Evolutionary conservation across 1,140 invertebrate genomes (phyloP).

Genomic region (Plectrocnemia conspersa): DNA sequence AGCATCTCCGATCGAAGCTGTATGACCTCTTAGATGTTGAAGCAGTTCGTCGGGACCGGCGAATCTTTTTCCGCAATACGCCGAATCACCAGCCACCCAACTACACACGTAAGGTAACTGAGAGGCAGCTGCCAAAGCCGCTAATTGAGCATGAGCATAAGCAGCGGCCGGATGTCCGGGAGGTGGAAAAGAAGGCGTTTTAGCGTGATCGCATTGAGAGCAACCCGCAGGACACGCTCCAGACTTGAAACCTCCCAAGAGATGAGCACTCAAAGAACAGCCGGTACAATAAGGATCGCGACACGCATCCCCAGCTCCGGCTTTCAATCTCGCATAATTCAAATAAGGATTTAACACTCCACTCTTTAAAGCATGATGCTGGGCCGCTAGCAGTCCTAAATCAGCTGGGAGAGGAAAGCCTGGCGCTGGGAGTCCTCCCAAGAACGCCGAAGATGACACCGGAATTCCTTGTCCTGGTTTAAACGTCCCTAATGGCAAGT

Average conservation of each 20-base stretch:
- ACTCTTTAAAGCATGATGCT: conserved; percentile 64
- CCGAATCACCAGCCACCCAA: conserved; percentile 83
- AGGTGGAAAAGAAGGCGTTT: conserved; percentile 47
- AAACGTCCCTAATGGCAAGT: conserved; percentile 59
- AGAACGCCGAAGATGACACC: conserved; percentile 51
- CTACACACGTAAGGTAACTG: conserved; percentile 82
- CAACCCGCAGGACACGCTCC: conserved; percentile 77
- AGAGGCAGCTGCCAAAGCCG: conserved; percentile 66
- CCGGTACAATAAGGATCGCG: conserved; percentile 89
- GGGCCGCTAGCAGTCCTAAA: conserved; percentile 64
- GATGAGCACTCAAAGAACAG: conserved; percentile 79
- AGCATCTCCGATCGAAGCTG: conserved; percentile 53
- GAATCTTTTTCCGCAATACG: conserved; percentile 89
- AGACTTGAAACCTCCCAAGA: conserved; percentile 53
- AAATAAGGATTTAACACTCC: conserved; percentile 65
- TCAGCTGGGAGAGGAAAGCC: conserved; percentile 63
- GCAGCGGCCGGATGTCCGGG: conserved; percentile 57
- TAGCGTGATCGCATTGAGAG: conserved; percentile 81
- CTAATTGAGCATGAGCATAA: conserved; percentile 70
- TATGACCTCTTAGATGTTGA: conserved; percentile 85
- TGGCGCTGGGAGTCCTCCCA: conserved; percentile 51
- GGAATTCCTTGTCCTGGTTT: conserved; percentile 54
- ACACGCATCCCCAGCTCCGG: conserved; percentile 58
- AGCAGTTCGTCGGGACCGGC: conserved; percentile 83
- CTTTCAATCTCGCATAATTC: conserved; percentile 67